Percentiles rank a stretch among this genome's conserved stretches.
Conservation (phyloP, 2,888 invertebrate genomes). For the Sarcophaga carnaria region DNA sequence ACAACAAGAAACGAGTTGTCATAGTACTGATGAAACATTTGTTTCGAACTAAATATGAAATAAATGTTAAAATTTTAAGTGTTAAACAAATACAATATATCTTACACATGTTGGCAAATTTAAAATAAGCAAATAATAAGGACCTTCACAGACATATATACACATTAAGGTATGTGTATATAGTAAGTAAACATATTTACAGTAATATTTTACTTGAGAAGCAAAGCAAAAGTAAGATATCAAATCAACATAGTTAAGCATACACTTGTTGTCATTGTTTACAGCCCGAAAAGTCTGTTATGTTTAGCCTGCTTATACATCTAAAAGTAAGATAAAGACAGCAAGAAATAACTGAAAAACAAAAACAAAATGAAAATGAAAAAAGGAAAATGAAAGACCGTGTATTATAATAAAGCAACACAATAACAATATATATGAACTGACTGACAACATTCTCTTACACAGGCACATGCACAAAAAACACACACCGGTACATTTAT, state of each 20-base stretch:
- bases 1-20: constrained; percentile 20
- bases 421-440: neutral
- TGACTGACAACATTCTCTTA: neutral
- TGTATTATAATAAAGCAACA: neutral
- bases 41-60: constrained; percentile 52
- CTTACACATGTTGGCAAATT: constrained; percentile 42
- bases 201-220: constrained; percentile 57
- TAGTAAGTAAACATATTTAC: constrained; percentile 18
- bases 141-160: constrained; percentile 10
- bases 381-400: neutral
- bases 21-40: constrained; percentile 37
- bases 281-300: constrained; percentile 67
- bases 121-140: constrained; percentile 8
- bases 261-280: constrained; percentile 68
- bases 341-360: neutral
- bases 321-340: neutral
- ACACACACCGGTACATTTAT: neutral
- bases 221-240: constrained; percentile 57
- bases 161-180: neutral
- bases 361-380: constrained; percentile 3
- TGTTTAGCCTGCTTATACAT: constrained; percentile 54
- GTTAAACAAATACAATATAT: constrained; percentile 54
- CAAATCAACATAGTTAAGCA: constrained; percentile 54
- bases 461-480: too few relatives aligned
- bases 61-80: constrained; percentile 51